phyloP scores from a whole-genome alignment of 2,797 vertebrate species.

The Bovichtus diacanthus region DNA sequence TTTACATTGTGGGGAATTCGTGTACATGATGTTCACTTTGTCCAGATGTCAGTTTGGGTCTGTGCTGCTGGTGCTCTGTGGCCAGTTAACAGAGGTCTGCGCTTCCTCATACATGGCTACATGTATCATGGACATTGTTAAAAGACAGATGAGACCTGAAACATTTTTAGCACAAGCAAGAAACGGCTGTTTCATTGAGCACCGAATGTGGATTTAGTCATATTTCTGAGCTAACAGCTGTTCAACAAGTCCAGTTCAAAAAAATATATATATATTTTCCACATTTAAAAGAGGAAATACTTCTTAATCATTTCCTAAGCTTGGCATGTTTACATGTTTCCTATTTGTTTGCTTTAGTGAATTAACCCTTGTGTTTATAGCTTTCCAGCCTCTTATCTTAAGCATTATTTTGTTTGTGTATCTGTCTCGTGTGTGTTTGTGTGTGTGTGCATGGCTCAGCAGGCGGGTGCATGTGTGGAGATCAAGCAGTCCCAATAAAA shows the following conservation, averaged over 20 bases:
- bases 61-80: constrained; percentile 40
- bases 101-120: constrained; percentile 49
- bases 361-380: constrained; percentile 38
- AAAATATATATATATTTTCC: constrained; percentile 34
- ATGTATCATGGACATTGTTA: constrained; percentile 26
- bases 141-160: constrained; percentile 14
- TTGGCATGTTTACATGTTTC: constrained; percentile 22
- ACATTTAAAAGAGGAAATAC: constrained; percentile 37
- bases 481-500: constrained; percentile 43
- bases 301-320: constrained; percentile 25
- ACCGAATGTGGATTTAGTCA: constrained; percentile 13
- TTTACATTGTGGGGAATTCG: constrained; percentile 19
- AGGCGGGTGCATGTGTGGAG: constrained; percentile 5
- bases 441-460: not conserved
- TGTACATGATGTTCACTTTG: constrained; percentile 39
- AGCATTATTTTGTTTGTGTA: constrained; percentile 40
- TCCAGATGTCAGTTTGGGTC: constrained; percentile 66
- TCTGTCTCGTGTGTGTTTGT: constrained; percentile 41
- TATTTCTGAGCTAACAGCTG: constrained; percentile 18
- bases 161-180: constrained; percentile 2
- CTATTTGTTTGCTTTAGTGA: constrained; percentile 48
- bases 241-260: not conserved
- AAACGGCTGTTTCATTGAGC: not conserved
- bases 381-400: constrained; percentile 36
- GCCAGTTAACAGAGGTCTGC: constrained; percentile 45